phyloP scores from a whole-genome alignment of 2,113 vertebrate genomes.

The Haplochromis vanheusdeni region DNA sequence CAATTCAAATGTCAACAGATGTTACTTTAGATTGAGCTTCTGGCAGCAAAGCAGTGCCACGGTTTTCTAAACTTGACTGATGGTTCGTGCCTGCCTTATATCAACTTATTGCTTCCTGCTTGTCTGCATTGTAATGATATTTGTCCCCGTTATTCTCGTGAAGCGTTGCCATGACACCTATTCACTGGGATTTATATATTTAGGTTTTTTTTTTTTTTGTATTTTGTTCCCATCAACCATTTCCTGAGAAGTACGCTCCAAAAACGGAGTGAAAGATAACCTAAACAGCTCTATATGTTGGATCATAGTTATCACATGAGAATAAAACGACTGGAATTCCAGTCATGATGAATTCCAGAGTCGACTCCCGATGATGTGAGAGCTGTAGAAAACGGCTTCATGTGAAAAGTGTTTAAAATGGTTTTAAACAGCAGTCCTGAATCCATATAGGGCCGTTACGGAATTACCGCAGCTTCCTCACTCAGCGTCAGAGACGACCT shows the following conservation, averaged over 20 bases:
- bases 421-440: neutral
- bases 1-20: slow-evolving; percentile 13
- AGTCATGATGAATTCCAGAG: neutral
- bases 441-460: neutral
- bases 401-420: neutral
- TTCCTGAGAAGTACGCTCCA: neutral
- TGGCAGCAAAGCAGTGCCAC: neutral
- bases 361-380: neutral
- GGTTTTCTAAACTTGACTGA: slow-evolving; percentile 13
- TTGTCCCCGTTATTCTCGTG: neutral
- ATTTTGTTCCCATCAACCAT: neutral
- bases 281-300: neutral
- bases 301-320: neutral
- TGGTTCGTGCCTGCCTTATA: neutral
- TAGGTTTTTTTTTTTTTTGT: neutral
- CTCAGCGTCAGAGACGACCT: neutral
- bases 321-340: neutral
- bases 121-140: slow-evolving; percentile 3
- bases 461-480: neutral
- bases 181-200: neutral
- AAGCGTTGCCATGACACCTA: neutral
- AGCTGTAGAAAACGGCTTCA: neutral
- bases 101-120: slow-evolving; percentile 16
- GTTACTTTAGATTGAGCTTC: slow-evolving; percentile 21
- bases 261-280: neutral